phyloP scores from a whole-genome alignment of 2,797 vertebrate species.

The Chromis chromis region DNA sequence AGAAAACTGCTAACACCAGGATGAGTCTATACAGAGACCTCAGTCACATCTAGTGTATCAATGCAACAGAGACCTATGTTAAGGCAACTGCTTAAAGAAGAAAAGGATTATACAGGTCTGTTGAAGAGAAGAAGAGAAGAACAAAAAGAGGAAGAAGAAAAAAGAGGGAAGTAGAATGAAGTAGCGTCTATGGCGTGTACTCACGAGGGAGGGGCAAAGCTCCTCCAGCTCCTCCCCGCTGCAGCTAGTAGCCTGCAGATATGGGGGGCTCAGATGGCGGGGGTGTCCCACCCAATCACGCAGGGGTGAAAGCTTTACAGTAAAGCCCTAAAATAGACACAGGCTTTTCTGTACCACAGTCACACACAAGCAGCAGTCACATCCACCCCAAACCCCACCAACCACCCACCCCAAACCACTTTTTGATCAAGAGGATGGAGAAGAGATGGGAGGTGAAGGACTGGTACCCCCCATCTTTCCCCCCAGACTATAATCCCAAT shows the following conservation, averaged over 20 bases:
- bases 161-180: conserved; percentile 79
- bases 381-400: conserved; percentile 70
- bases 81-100: conserved; percentile 75
- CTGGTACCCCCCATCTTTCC: conserved; percentile 51
- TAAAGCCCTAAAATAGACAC: conserved; percentile 99
- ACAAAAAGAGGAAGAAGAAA: conserved; percentile 59
- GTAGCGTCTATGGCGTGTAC: conserved; percentile 95
- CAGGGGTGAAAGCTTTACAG: conserved; percentile 99
- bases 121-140: conserved; percentile 70
- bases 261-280: conserved; percentile 99
- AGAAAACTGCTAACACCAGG: conserved; percentile 53
- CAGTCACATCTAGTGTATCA: conserved; percentile 62
- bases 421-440: conserved; percentile 51
- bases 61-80: conserved; percentile 74
- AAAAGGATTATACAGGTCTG: conserved; percentile 76
- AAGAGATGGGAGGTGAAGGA: conserved; percentile 64
- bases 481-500: conserved; percentile 45
- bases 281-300: conserved; percentile 97
- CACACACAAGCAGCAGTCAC: conserved; percentile 99
- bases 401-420: conserved; percentile 58
- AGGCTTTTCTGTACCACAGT: conserved; percentile 99
- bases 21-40: conserved; percentile 52
- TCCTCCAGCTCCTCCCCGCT: conserved; percentile 97
- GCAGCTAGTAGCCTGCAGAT: conserved; percentile 99
- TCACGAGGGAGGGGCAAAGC: conserved; percentile 99